A percentile compares a stretch with the other conserved stretches of the same genome.
These are phyloP conservation scores for Trichopoda pennipes DNA, from an alignment of 2,888 invertebrate species.

Conservation along the genomic window DNA sequence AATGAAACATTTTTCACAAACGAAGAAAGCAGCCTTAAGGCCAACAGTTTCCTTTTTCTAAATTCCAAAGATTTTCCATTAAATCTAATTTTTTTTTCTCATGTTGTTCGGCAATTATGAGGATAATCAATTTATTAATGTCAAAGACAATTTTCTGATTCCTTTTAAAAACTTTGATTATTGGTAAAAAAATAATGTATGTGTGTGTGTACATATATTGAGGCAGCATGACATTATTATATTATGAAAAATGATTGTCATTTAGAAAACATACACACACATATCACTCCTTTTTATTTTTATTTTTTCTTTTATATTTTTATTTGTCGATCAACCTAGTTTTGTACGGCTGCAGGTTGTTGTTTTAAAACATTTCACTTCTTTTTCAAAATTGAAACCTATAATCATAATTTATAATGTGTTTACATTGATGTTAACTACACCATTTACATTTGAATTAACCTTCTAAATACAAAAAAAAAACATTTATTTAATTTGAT, in stretches of 20 bases:
- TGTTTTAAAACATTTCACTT: constrained; percentile 56
- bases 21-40: too few species aligned
- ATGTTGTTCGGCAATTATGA: background rate
- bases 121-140: background rate
- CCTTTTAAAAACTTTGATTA: too few species aligned
- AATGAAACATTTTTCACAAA: too few species aligned
- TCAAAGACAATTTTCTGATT: background rate
- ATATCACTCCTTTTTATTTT: constrained; percentile 13
- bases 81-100: too few species aligned
- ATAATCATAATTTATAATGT: constrained; percentile 67
- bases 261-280: constrained; percentile 56
- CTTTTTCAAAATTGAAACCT: constrained; percentile 55
- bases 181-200: too few species aligned
- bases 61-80: too few species aligned
- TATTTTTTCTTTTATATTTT: too few species aligned
- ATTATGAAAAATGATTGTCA: constrained; percentile 63
- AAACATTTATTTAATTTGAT: too few species aligned
- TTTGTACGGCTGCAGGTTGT: constrained; percentile 45
- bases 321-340: constrained; percentile 62
- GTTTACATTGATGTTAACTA: constrained; percentile 53
- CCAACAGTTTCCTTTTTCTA: too few species aligned
- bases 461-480: background rate
- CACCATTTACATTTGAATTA: constrained; percentile 23
- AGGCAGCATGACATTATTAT: constrained; percentile 16
- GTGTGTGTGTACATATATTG: background rate